Base-by-base conservation (phyloP, 2,888 invertebrate species). In the Hirtodrosophila duncani region DNA sequence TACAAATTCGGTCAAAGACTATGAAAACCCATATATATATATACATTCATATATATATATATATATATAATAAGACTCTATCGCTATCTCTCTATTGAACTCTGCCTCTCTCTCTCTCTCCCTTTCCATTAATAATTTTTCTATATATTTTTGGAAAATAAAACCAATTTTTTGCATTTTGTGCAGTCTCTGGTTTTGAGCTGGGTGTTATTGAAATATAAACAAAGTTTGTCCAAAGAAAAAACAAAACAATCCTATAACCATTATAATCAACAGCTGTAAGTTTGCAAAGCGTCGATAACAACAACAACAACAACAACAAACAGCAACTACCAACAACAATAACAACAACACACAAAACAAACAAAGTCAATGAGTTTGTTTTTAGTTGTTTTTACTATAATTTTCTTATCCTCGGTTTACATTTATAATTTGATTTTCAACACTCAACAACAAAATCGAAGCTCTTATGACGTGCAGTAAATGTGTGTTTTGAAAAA, bases 381-480 rank as follows among this genome's bases (percentile, higher is more conserved):
- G 53, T 64, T 65, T 62, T 62, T 21, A 45, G 43, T 62, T 66
- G 30, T 30, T 44, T 49, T 63, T 63, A 61, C 27, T 14, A 20
- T 33, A 41, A 33, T 14, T 50, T 55, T 13, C 33, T 39, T 34
- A 42, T 43, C 29, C 23, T 43, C 37, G 31, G 14, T 18, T 7
- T 27, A 39, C 46, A 18, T 42, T 5, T 44, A 37, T 56, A 46
- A n/a, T n/a, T n/a, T n/a, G n/a, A n/a, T n/a, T n/a, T n/a, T n/a
- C n/a, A n/a, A 72, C 66, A 58, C 62, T 57, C 26, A 63, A 52
- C 59, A 48, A 51, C n/a, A n/a, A 57, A 81, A 84, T 84, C 84
- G 84, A 84, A 84, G 84, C 84, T 84, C 84, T 36, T 84, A 72
- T 69, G 81, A 83, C 83, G 80, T 83, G 77, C 83, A 84, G 84